These are phyloP conservation scores for Drosophila aff. DNA, from an alignment of 1,140 invertebrate species.

Conservation along the genomic window DNA sequence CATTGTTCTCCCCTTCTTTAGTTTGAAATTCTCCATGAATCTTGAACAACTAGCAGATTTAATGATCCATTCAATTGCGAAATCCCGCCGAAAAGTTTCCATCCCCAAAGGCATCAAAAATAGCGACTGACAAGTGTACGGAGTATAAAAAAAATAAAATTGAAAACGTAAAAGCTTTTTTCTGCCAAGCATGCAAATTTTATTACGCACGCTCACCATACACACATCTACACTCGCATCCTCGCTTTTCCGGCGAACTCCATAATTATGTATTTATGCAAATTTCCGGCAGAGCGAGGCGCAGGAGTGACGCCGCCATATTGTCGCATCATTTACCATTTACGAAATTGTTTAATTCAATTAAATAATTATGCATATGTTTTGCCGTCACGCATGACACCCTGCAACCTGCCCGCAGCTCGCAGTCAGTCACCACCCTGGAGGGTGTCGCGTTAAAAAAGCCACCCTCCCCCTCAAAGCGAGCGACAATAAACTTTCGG, in stretches of 20 bases:
- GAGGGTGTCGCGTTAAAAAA: constrained; percentile 63
- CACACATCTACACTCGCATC: background rate
- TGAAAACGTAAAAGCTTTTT: constrained; percentile 46
- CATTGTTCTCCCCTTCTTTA: background rate
- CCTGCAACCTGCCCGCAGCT: constrained; percentile 45
- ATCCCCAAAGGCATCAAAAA: constrained; percentile 27
- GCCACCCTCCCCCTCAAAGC: constrained; percentile 37
- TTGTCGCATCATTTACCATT: constrained; percentile 82
- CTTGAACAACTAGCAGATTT: constrained; percentile 32
- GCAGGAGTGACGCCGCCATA: constrained; percentile 57
- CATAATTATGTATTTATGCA: constrained; percentile 80
- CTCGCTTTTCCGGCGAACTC: constrained; percentile 26
- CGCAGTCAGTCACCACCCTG: background rate
- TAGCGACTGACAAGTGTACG: constrained; percentile 28
- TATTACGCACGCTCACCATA: constrained; percentile 19
- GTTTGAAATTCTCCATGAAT: background rate
- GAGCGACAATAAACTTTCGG: constrained; percentile 70
- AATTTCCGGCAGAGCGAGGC: constrained; percentile 47
- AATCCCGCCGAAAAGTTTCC: constrained; percentile 22
- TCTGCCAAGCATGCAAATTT: constrained; percentile 53
- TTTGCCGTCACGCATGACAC: constrained; percentile 69
- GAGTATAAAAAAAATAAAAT: constrained; percentile 12
- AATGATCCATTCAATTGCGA: constrained; percentile 28
- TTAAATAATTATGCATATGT: constrained; percentile 69
- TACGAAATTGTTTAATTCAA: constrained; percentile 83